These are phyloP conservation scores for Oligia fasciuncula DNA, from an alignment of 2,888 invertebrate genomes.

Conservation along the genomic window DNA sequence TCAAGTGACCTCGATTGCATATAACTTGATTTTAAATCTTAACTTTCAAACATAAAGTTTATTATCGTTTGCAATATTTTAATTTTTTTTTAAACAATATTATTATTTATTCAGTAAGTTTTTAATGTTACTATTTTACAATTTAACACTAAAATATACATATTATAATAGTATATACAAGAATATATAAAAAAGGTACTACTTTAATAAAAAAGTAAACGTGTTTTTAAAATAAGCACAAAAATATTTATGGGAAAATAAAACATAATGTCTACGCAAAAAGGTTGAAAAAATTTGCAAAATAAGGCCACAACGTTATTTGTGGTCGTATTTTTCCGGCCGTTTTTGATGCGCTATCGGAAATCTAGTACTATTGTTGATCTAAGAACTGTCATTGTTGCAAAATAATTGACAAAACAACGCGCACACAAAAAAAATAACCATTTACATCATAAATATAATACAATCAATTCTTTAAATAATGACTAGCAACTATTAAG, in stretches of 20 bases:
- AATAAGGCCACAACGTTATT: too few relatives aligned
- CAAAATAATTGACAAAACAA: conserved; percentile 58
- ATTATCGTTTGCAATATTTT: not conserved
- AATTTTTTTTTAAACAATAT: too few relatives aligned
- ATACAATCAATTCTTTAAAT: conserved; percentile 60
- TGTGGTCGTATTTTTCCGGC: not conserved
- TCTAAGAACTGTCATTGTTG: conserved; percentile 33
- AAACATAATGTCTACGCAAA: not conserved
- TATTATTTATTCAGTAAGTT: too few relatives aligned
- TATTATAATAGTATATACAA: too few relatives aligned
- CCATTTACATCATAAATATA: conserved; percentile 43
- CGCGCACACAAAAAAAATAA: conserved; percentile 42
- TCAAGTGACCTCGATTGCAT: not conserved
- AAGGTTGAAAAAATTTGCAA: too few relatives aligned
- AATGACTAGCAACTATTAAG: conserved; percentile 84
- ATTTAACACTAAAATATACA: too few relatives aligned
- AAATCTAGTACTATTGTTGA: not conserved
- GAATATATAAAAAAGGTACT: too few relatives aligned
- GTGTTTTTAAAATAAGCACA: not conserved
- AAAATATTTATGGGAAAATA: not conserved
- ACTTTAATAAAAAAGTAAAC: too few relatives aligned
- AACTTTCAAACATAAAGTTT: not conserved
- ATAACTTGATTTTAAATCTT: not conserved
- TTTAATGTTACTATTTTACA: too few relatives aligned
- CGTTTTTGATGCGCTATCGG: not conserved